Evolutionary conservation across 2,888 invertebrate genomes (phyloP), one percentile per base, ranked within the genome.

Genomic region (Nomada hirtipes): DNA sequence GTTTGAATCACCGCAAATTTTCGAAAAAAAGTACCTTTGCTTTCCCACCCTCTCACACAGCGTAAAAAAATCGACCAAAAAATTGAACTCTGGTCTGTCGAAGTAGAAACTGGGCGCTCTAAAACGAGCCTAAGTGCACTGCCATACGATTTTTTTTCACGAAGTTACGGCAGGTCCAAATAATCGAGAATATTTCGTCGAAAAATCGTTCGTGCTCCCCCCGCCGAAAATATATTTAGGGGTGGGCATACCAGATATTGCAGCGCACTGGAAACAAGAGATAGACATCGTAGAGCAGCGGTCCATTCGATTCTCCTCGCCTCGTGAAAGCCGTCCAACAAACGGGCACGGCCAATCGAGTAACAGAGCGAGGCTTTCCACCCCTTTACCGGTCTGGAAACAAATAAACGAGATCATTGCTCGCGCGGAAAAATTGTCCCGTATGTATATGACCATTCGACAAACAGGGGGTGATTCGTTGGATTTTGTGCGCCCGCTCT

Each of bases 351-450:
- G 47, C n/a, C 1, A 50, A 10, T 15, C 53, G 7, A n/a, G 18
- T 36, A 20, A 4, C 20, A 73, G 55, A 72, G 68, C 18, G 65
- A 60, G 26, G 11, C 15, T 52, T 23, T 7, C 42, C 42, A 71
- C 82, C 79, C 82, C 82, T 78, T 78, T 61, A 18, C 53, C n/a
- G 9, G 11, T 10, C 44, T 57, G 74, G 76, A 79, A 79, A 86
- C 84, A 82, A 86, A 86, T 79, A 80, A 36, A 80, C 86, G 79
- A 86, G 87, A 85, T 87, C 83, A 82, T 87, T 84, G 83, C 57
- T 83, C 87, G 75, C 61, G 64, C 77, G 77, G 87, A 87, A 87
- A 84, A 84, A 82, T 36, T 80, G 76, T 64, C 75, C 76, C 73
- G 82, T 84, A 79, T 70, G 76, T 82, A 67, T 83, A 82, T 77